phyloP scores from a whole-genome alignment of 2,797 vertebrate species.

The Danionella dracula region DNA sequence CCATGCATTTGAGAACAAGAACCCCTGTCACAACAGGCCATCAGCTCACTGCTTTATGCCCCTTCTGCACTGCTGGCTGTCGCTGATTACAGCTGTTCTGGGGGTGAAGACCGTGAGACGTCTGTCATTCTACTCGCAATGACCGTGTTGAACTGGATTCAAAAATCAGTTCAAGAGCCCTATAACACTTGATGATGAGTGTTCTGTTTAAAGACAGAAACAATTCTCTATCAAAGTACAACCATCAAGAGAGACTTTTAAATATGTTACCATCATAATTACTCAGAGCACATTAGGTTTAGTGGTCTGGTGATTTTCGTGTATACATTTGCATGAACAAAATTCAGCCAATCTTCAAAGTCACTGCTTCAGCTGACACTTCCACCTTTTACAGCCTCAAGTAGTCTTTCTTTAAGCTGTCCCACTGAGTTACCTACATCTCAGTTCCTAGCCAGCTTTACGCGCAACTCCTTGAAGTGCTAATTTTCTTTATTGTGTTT shows the following conservation, averaged over 20 bases:
- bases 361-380: too few species aligned
- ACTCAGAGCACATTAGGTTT: too few species aligned
- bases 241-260: too few species aligned
- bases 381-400: constrained; percentile 6
- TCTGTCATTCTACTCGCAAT: constrained; percentile 14
- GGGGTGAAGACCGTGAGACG: constrained; percentile 52
- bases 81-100: constrained; percentile 69
- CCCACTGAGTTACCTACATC: constrained; percentile 4
- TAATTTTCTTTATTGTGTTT: constrained; percentile 61
- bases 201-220: too few species aligned
- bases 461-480: constrained; percentile 64
- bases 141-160: too few species aligned
- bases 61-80: constrained; percentile 57
- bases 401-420: constrained; percentile 3
- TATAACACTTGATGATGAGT: too few species aligned
- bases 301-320: too few species aligned
- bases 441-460: constrained; percentile 38
- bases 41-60: constrained; percentile 64
- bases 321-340: too few species aligned
- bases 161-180: too few species aligned
- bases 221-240: too few species aligned
- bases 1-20: constrained; percentile 68
- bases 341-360: too few species aligned
- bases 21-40: constrained; percentile 57
- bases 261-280: too few species aligned